Evolutionary conservation across 2,888 invertebrate species (phyloP).

Genomic region (Scaptomyza reducta): DNA sequence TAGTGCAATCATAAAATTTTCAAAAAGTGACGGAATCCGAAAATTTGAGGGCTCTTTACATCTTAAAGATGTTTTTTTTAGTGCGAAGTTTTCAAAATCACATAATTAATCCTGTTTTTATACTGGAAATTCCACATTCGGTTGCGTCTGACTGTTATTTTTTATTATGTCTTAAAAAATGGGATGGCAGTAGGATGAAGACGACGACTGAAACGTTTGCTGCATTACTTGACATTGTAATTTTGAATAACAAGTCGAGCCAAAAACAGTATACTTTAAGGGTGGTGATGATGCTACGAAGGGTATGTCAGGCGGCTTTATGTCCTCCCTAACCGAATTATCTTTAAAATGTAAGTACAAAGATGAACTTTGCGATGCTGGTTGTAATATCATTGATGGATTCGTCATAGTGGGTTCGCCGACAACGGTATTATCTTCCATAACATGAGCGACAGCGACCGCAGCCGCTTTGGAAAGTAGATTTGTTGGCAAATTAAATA

Average conservation of each 20-base stretch:
- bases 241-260: conserved; percentile 7
- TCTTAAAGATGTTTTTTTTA: background rate
- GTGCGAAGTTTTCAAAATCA: background rate
- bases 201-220: conserved; percentile 14
- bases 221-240: conserved; percentile 32
- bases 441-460: conserved; percentile 52
- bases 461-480: conserved; percentile 73
- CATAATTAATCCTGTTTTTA: too few species aligned
- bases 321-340: conserved; percentile 6
- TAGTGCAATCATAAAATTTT: background rate
- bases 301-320: conserved; percentile 22
- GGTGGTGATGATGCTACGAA: conserved; percentile 21
- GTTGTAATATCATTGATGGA: conserved; percentile 56
- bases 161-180: conserved; percentile 5
- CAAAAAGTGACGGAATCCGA: background rate
- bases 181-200: conserved; percentile 23
- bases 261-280: conserved; percentile 1
- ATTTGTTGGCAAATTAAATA: conserved; percentile 93
- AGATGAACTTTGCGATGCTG: conserved; percentile 35
- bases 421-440: conserved; percentile 33
- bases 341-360: conserved; percentile 37
- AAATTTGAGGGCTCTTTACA: background rate
- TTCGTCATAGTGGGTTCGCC: conserved; percentile 31
- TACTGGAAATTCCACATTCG: too few species aligned
- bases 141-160: background rate